Evolutionary conservation across 2,113 vertebrate species (phyloP).

Genomic region (Sus scrofa): T2T-Sscrofa CM000822.6:76041001-76041500

Average conservation of each 20-base stretch:
- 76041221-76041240: conserved; percentile 32
- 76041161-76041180: not conserved
- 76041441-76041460: not conserved
- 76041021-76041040: not conserved
- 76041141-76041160: not conserved
- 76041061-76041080: not conserved
- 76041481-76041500: not conserved
- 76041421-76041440: not conserved
- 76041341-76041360: conserved; percentile 52
- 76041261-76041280: conserved; percentile 45
- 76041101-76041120: not conserved
- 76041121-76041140: conserved; percentile 38
- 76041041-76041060: not conserved
- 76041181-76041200: not conserved
- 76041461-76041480: not conserved
- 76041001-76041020: not conserved
- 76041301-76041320: conserved; percentile 52
- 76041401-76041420: conserved; percentile 10
- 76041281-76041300: conserved; percentile 60
- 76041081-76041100: conserved; percentile 7
- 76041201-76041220: not conserved
- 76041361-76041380: conserved; percentile 41
- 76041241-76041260: conserved; percentile 45
- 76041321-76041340: conserved; percentile 46
- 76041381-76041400: not conserved